Evolutionary conservation across 2,888 invertebrate species (phyloP).

Genomic region (Cosmorhoe ocellata): DNA sequence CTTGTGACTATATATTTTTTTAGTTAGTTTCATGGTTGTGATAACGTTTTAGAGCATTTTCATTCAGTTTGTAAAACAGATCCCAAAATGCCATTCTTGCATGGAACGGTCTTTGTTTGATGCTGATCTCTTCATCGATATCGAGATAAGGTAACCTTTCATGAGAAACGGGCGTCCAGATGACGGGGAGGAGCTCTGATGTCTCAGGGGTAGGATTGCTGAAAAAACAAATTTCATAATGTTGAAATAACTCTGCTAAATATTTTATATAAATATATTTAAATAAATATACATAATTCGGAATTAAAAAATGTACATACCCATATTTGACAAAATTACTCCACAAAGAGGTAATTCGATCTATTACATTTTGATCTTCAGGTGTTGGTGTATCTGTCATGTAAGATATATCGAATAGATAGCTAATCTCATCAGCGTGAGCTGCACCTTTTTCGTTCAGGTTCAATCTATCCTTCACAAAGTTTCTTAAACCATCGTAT

Average conservation of each 20-base stretch:
- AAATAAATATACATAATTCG: no score
- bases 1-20: no score
- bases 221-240: neutral
- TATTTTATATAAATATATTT: no score
- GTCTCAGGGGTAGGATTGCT: constrained; percentile 39
- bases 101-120: constrained; percentile 32
- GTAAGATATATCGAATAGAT: constrained; percentile 47
- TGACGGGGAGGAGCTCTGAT: constrained; percentile 8
- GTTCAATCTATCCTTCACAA: constrained; percentile 39
- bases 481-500: constrained; percentile 54
- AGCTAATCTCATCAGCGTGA: constrained; percentile 52
- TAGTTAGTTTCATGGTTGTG: no score
- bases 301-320: constrained; percentile 31
- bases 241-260: no score
- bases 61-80: constrained; percentile 37
- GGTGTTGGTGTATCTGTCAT: constrained; percentile 25
- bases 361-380: constrained; percentile 29
- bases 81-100: constrained; percentile 40
- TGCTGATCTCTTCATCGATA: constrained; percentile 26
- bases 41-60: constrained; percentile 27
- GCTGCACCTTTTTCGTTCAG: constrained; percentile 41
- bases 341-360: constrained; percentile 48
- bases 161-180: neutral
- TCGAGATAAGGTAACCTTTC: constrained; percentile 22
- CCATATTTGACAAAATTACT: constrained; percentile 53